Evolutionary conservation across 2,113 vertebrate genomes (phyloP).

Genomic region (Brachyhypopomus gauderio): DNA sequence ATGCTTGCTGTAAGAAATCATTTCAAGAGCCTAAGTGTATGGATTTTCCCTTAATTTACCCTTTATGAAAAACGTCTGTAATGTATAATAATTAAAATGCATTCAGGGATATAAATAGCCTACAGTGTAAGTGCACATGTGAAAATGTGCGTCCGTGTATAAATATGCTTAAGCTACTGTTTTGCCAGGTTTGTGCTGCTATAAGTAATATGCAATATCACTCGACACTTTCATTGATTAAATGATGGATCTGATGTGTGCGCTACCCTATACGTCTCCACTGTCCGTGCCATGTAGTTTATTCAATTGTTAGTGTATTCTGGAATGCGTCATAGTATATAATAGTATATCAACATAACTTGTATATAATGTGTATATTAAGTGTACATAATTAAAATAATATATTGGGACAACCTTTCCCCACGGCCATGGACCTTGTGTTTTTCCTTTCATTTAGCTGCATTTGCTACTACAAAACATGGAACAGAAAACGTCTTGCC

Average conservation of each 20-base stretch:
- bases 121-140: slow-evolving; percentile 19
- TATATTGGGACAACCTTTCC: slow-evolving; percentile 51
- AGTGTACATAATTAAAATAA: slow-evolving; percentile 77
- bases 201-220: slow-evolving; percentile 78
- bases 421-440: not conserved
- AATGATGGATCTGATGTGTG: slow-evolving; percentile 51
- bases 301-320: slow-evolving; percentile 58
- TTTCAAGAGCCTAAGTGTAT: not conserved
- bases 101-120: slow-evolving; percentile 73
- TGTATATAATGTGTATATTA: slow-evolving; percentile 76
- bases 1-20: not conserved
- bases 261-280: slow-evolving; percentile 56
- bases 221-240: slow-evolving; percentile 55
- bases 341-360: slow-evolving; percentile 47
- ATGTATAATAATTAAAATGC: slow-evolving; percentile 68
- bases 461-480: not conserved
- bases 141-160: slow-evolving; percentile 37
- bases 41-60: not conserved
- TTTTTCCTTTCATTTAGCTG: not conserved
- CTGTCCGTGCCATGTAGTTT: slow-evolving; percentile 56
- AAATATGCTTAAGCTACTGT: slow-evolving; percentile 58
- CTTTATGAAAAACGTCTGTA: slow-evolving; percentile 24
- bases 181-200: slow-evolving; percentile 74
- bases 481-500: not conserved
- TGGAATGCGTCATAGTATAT: slow-evolving; percentile 72